Percentiles rank a stretch among this genome's conserved stretches.
These are phyloP conservation scores for Aegithalos caudatus DNA, from an alignment of 2,113 vertebrate genomes.

Conservation along the genomic window DNA sequence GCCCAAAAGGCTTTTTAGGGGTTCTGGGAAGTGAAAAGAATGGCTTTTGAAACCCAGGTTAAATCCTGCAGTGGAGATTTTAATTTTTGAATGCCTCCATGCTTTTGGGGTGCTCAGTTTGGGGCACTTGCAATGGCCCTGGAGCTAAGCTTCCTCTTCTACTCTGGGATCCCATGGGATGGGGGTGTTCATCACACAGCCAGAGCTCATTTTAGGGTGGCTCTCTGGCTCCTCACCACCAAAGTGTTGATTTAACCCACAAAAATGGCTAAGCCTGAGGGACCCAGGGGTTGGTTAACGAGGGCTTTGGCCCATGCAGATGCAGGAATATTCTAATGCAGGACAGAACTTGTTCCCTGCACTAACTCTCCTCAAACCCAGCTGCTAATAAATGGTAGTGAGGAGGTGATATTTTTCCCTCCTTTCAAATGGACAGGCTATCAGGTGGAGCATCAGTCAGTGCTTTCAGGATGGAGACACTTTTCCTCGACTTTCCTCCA, in stretches of 20 bases:
- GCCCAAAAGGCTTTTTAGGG: constrained; percentile 34
- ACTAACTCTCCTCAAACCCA: background rate
- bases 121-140: background rate
- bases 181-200: background rate
- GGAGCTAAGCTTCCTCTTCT: background rate
- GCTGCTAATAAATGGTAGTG: background rate
- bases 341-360: constrained; percentile 18
- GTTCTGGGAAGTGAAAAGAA: background rate
- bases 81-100: background rate
- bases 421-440: background rate
- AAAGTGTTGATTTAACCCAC: background rate
- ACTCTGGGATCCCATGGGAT: background rate
- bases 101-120: background rate
- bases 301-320: background rate
- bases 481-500: background rate
- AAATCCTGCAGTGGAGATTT: background rate
- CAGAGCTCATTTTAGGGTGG: background rate
- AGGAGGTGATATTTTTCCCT: background rate
- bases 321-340: background rate
- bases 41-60: background rate
- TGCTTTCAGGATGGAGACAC: background rate
- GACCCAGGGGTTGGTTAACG: background rate
- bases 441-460: background rate
- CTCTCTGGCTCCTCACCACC: background rate
- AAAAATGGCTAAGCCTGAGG: background rate